phyloP scores from a whole-genome alignment of 2,113 vertebrate species.

The Phylloscopus trochilus region DNA sequence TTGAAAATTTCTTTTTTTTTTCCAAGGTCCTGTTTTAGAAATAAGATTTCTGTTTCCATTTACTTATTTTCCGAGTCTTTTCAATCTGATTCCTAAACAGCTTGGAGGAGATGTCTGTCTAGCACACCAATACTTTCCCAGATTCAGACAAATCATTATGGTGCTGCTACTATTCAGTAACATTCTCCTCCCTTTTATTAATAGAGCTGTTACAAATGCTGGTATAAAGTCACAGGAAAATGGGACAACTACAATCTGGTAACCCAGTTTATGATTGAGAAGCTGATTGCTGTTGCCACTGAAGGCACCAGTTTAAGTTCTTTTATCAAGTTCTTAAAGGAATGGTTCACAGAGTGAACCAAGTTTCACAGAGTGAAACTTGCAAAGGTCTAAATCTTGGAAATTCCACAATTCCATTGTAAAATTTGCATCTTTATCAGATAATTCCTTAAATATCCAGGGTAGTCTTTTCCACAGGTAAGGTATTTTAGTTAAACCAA shows the following conservation, averaged over 20 bases:
- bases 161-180: background rate
- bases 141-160: background rate
- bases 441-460: background rate
- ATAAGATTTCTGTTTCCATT: background rate
- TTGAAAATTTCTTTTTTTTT: background rate
- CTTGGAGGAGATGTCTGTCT: background rate
- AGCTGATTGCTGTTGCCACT: background rate
- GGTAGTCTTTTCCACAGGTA: background rate
- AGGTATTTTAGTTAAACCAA: background rate
- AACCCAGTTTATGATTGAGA: fast-evolving
- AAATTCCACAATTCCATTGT: background rate
- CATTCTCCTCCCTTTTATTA: background rate
- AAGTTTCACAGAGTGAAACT: background rate
- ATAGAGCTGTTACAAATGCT: background rate
- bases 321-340: background rate
- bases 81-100: background rate
- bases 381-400: background rate
- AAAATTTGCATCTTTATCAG: background rate
- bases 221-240: background rate
- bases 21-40: background rate
- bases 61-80: background rate
- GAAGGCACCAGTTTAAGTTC: background rate
- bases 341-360: background rate
- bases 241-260: background rate
- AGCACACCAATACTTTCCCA: background rate